Evolutionary conservation across 1,140 invertebrate species (phyloP), one percentile per base, ranked within the genome.

Genomic region (Ruditapes philippinarum): DNA sequence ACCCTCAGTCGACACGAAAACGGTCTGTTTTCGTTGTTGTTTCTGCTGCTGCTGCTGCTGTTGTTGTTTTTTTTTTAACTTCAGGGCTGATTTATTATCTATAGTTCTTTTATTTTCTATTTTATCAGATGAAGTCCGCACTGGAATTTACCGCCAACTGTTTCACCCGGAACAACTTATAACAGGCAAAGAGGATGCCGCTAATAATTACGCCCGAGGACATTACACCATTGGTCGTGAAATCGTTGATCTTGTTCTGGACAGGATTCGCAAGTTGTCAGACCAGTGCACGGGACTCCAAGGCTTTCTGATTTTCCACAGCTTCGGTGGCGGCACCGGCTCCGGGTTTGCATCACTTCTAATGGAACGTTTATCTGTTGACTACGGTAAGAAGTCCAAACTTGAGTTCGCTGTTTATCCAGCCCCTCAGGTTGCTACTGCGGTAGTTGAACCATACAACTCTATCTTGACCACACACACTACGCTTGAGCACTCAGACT

Each of bases 361-460:
- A 65, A 98, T 98, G 98, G 98, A 98, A 96, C 96, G 98, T 89
- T 96, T 98, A 25, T 98, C 97, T 28, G 98, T 98, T 2, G 98
- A 98, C 92, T 98, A 98, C 95, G 98, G 98, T 57, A 98, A 98
- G 96, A 98, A 98, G 94, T 98, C 97, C 49, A 98, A 98, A 95
- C 96, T 98, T 36, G 98, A 98, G 95, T 98, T 98, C 95, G 97
- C 98, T 90, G 97, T 98, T 91, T 98, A 98, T 95, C 98, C 98
- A 31, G 98, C 98, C 12, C 98, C 98, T 28, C 98, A 98, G 95
- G 97, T 98, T 80, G 89, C 94, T 25, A 96, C 95, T 33, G 95
- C 95, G 60, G 95, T 96, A 40, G 95, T 96, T 54, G 95, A 96
- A 76, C 95, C 95, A 49, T 95, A 95, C 89, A 95, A 95, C 83